phyloP scores from a whole-genome alignment of 1,140 invertebrate species.

The Probaryconus sp. region DNA sequence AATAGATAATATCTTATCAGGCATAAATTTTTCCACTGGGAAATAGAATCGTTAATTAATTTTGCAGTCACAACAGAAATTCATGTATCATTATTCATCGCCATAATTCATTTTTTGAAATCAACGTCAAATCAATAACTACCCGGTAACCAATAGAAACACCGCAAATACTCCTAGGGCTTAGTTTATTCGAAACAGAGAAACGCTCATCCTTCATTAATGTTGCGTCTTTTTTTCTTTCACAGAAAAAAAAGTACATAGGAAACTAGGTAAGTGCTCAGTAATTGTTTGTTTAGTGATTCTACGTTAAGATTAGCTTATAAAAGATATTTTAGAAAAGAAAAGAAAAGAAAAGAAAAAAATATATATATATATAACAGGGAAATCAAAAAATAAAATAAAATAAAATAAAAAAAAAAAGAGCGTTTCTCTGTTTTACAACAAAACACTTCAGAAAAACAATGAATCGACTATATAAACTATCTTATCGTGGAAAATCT shows the following conservation, averaged over 20 bases:
- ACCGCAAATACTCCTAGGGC: background rate
- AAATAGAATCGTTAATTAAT: background rate
- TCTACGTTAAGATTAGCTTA: conserved; percentile 62
- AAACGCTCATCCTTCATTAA: conserved; percentile 62
- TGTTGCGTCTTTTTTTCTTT: conserved; percentile 63
- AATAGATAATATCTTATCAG: too few relatives aligned
- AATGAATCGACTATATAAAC: conserved; percentile 42
- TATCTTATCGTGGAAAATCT: conserved; percentile 61
- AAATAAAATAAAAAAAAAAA: conserved; percentile 26
- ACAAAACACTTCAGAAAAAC: conserved; percentile 12
- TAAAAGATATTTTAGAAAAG: conserved; percentile 28
- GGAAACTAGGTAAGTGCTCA: conserved; percentile 61
- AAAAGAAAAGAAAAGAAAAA: conserved; percentile 12
- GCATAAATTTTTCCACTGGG: too few relatives aligned
- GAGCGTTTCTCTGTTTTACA: conserved; percentile 59
- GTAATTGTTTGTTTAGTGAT: conserved; percentile 62
- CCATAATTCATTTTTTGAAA: conserved; percentile 40
- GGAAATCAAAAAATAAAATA: conserved; percentile 27
- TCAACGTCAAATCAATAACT: background rate
- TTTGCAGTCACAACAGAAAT: conserved; percentile 6
- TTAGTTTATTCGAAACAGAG: conserved; percentile 51
- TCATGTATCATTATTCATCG: conserved; percentile 39
- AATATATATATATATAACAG: conserved; percentile 31
- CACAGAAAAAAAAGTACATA: conserved; percentile 61
- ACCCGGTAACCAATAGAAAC: too few relatives aligned